A percentile compares a stretch with the other conserved stretches of the same genome.
Conservation (phyloP, 2,797 vertebrate genomes). For the Neosilurus mollespiculum region DNA sequence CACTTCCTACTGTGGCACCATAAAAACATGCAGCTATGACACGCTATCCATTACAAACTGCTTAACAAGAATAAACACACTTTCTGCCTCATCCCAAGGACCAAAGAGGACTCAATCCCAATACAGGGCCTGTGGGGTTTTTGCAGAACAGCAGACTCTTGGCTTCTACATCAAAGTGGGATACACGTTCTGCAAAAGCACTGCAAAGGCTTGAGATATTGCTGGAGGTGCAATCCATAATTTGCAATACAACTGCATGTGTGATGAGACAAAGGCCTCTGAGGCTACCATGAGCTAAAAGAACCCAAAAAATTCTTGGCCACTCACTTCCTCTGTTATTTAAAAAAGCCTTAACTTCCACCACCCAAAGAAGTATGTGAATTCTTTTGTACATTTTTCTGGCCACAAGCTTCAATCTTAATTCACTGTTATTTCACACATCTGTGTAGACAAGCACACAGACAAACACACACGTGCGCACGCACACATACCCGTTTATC, state of each 20-base stretch:
- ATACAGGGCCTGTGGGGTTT: constrained; percentile 41
- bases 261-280: constrained; percentile 38
- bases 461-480: neutral
- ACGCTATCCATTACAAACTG: constrained; percentile 44
- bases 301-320: constrained; percentile 14
- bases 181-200: constrained; percentile 38
- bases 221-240: constrained; percentile 28
- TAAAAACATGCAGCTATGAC: constrained; percentile 32
- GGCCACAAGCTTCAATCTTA: neutral
- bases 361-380: neutral
- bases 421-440: neutral
- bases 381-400: neutral
- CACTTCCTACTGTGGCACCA: constrained; percentile 28
- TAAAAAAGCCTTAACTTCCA: neutral
- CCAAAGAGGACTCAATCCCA: constrained; percentile 33
- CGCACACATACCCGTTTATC: neutral
- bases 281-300: constrained; percentile 30
- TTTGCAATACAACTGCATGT: constrained; percentile 40
- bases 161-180: constrained; percentile 56
- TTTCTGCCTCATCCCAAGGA: constrained; percentile 43
- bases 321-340: constrained; percentile 6
- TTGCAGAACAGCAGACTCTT: constrained; percentile 35
- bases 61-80: constrained; percentile 49
- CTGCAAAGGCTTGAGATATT: constrained; percentile 24
- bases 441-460: neutral